These are phyloP conservation scores for Sorex maritimensis DNA, from an alignment of 2,797 vertebrate species.

Conservation along the genomic window DNA sequence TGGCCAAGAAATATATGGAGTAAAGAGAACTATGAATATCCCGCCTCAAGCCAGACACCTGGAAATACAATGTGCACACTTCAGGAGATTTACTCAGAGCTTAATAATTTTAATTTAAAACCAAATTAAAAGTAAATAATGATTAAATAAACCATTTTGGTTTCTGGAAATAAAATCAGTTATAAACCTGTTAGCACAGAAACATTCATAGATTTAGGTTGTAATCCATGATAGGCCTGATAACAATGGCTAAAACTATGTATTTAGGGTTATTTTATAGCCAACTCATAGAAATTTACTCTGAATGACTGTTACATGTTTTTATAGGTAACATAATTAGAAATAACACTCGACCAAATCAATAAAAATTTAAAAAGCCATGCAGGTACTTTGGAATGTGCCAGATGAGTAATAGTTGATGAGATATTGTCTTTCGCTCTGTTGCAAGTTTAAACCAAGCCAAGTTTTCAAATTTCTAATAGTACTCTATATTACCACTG, in stretches of 20 bases:
- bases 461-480: background rate
- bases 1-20: background rate
- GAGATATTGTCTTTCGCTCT: background rate
- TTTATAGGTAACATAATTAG: conserved; percentile 1
- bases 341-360: background rate
- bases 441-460: background rate
- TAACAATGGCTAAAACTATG: background rate
- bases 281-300: background rate
- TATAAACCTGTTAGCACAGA: background rate
- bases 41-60: background rate
- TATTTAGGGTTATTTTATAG: background rate
- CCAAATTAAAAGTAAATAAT: conserved; percentile 23
- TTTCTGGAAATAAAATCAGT: conserved; percentile 9
- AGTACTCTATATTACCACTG: background rate
- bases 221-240: background rate
- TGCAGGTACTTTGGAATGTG: background rate
- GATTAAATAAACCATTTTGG: background rate
- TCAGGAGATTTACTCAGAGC: background rate
- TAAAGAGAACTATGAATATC: background rate
- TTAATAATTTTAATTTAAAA: conserved; percentile 29
- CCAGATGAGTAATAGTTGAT: background rate
- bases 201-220: background rate
- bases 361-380: background rate
- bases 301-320: background rate
- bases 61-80: background rate